Evolutionary conservation across 2,888 invertebrate species (phyloP).

Genomic region (Pyrrhia umbra): DNA sequence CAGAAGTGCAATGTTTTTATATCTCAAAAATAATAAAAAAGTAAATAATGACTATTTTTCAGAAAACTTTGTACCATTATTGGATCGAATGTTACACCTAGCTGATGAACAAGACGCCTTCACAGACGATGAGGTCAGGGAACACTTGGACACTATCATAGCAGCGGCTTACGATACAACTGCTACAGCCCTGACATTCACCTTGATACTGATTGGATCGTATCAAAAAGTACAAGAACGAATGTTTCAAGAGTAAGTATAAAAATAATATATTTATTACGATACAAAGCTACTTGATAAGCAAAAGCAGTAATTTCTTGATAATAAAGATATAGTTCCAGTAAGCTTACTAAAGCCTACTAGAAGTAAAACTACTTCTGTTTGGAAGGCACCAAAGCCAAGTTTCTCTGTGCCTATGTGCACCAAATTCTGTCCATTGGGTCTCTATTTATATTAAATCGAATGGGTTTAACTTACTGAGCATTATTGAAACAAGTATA

Average conservation of each 20-base stretch:
- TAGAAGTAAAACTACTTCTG: too few relatives aligned
- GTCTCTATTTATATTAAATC: too few relatives aligned
- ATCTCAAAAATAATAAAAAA: too few relatives aligned
- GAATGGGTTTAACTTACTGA: too few relatives aligned
- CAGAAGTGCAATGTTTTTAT: too few relatives aligned
- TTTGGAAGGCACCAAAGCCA: too few relatives aligned
- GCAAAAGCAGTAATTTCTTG: too few relatives aligned
- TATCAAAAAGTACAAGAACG: conserved; percentile 26
- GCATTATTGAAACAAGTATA: too few relatives aligned
- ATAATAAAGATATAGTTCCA: too few relatives aligned
- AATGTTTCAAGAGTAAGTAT: conserved; percentile 44
- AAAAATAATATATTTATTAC: background rate
- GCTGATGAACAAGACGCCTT: conserved; percentile 8
- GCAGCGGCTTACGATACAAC: conserved; percentile 37
- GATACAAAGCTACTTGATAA: background rate
- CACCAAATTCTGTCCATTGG: too few relatives aligned
- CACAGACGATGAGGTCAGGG: conserved; percentile 33
- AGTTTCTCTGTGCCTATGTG: too few relatives aligned
- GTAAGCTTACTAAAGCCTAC: too few relatives aligned
- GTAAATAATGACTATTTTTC: conserved; percentile 8
- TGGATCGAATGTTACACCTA: conserved; percentile 35
- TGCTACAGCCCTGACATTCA: background rate
- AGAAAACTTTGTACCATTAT: conserved; percentile 29
- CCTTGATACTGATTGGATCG: conserved; percentile 31
- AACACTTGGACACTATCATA: conserved; percentile 40